Percentiles rank a stretch among this genome's conserved stretches.
Conservation (phyloP, 1,140 invertebrate genomes). For the Macrotrachela quadricornifera region DNA sequence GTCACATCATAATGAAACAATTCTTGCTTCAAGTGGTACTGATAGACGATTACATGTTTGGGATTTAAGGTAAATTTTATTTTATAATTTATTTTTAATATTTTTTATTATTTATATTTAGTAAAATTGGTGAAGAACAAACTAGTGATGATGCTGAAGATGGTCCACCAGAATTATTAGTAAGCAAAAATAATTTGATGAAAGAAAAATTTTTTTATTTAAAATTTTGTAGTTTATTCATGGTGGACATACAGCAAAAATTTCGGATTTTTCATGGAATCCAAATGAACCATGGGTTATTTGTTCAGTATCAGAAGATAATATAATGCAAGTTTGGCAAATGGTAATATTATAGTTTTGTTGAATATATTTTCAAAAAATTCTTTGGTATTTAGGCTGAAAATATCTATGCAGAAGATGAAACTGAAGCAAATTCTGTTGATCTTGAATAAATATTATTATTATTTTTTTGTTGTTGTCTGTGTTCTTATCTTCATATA, state of each 20-base stretch:
- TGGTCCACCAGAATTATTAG: conserved; percentile 83
- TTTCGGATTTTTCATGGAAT: conserved; percentile 99
- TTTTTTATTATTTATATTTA: no score
- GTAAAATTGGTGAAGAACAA: conserved; percentile 97
- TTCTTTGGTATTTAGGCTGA: no score
- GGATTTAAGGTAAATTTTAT: conserved; percentile 46
- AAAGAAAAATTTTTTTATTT: conserved; percentile 14
- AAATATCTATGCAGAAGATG: no score
- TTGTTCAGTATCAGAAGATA: conserved; percentile 97
- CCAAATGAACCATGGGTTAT: conserved; percentile 99
- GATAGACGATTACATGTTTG: conserved; percentile 94
- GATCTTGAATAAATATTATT: no score
- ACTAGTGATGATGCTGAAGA: conserved; percentile 94
- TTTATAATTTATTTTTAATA: no score
- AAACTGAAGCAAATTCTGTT: no score
- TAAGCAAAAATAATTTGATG: conserved; percentile 16
- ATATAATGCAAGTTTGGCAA: conserved; percentile 75
- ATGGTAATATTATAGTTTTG: conserved; percentile 20
- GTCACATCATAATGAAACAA: conserved; percentile 99
- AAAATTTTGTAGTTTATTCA: conserved; percentile 58
- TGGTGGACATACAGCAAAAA: conserved; percentile 89
- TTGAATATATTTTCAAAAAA: no score
- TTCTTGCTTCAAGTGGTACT: conserved; percentile 90
- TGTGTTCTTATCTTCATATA: no score
- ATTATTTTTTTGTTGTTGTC: no score